Conservation (phyloP, 1,140 invertebrate species). For the Bombus confusus region DNA sequence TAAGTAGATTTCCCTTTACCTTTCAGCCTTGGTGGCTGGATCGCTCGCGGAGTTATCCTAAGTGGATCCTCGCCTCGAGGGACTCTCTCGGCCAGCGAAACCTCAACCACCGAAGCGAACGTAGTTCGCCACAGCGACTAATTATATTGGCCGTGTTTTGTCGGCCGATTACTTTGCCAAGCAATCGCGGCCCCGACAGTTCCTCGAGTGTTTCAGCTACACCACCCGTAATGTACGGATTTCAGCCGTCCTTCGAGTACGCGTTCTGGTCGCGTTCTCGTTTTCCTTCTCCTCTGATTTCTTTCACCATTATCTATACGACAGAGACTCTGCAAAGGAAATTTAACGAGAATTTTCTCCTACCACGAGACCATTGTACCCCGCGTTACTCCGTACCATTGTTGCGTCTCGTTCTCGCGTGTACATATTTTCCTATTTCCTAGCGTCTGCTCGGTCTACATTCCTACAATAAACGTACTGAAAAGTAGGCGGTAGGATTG, state of each 20-base stretch:
- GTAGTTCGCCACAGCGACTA: neutral
- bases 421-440: neutral
- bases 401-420: neutral
- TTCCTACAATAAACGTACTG: neutral
- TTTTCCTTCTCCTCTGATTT: neutral
- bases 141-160: constrained; percentile 28
- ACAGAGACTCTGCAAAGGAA: too few species aligned
- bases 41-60: neutral
- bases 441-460: neutral
- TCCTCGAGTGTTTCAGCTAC: neutral
- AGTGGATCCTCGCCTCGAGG: constrained; percentile 23
- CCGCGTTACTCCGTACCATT: too few species aligned
- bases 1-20: constrained; percentile 48
- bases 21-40: neutral
- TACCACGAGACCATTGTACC: too few species aligned
- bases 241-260: neutral
- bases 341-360: neutral
- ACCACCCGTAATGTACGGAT: neutral
- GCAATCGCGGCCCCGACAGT: neutral
- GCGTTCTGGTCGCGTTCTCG: too few species aligned
- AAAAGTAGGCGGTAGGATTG: neutral
- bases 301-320: neutral
- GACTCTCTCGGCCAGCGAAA: neutral
- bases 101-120: neutral
- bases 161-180: constrained; percentile 10